phyloP scores from a whole-genome alignment of 2,888 invertebrate species.

The Macropis europaea region DNA sequence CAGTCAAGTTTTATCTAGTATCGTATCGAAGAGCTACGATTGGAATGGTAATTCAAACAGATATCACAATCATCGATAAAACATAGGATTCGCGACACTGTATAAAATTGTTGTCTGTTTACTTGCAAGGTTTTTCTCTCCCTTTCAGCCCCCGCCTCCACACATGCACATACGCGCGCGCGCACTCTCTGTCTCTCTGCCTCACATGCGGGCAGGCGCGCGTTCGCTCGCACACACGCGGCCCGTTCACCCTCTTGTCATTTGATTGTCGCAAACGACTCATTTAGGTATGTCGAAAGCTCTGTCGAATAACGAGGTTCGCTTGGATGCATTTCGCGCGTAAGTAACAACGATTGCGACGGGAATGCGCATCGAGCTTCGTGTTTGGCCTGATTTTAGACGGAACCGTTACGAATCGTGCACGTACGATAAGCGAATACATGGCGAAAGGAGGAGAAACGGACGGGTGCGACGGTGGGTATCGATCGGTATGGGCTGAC shows the following conservation, averaged over 20 bases:
- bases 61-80: neutral
- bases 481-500: neutral
- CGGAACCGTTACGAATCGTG: neutral
- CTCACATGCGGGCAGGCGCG: no score
- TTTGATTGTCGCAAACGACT: no score
- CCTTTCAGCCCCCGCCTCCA: neutral
- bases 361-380: no score
- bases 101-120: slow-evolving; percentile 17
- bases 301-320: no score
- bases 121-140: neutral
- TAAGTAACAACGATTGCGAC: no score
- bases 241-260: no score
- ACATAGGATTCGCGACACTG: neutral
- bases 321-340: no score
- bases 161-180: neutral
- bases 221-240: no score
- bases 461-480: neutral
- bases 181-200: no score
- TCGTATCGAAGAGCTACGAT: neutral
- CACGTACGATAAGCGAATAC: neutral
- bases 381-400: no score
- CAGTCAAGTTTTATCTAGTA: neutral
- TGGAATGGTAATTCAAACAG: slow-evolving; percentile 31
- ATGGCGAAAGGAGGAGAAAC: neutral
- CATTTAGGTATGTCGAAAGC: no score